Percentiles rank a stretch among this genome's conserved stretches.
Conservation (phyloP, 2,888 invertebrate species). For the Lithodes maja region DNA sequence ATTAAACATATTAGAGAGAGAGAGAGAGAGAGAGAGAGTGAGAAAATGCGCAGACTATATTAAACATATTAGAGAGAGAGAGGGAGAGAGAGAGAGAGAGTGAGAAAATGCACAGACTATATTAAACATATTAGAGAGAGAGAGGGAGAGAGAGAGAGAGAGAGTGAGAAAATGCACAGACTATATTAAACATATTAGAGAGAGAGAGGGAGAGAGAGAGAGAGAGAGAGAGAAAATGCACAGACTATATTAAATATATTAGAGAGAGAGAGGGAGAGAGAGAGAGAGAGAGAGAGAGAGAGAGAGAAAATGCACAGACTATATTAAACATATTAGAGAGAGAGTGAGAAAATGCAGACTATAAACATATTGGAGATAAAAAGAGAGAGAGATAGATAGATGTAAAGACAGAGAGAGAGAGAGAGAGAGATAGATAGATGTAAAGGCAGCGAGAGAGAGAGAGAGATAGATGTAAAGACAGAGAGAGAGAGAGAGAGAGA, state of each 20-base stretch:
- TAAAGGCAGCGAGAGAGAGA: not conserved
- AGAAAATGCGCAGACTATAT: too few relatives aligned
- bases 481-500: too few relatives aligned
- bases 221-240: not conserved
- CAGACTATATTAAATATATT: too few relatives aligned
- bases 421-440: not conserved
- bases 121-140: too few relatives aligned
- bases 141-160: too few relatives aligned
- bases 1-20: not conserved
- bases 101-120: too few relatives aligned
- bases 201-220: not conserved
- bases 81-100: not conserved
- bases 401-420: not conserved
- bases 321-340: not conserved
- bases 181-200: not conserved
- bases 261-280: constrained; percentile 1
- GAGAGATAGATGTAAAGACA: not conserved
- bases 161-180: not conserved
- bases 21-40: not conserved
- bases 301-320: not conserved
- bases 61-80: not conserved
- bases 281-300: constrained; percentile 1
- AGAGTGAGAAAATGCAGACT: not conserved
- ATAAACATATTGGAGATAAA: not conserved
- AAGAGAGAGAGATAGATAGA: not conserved